A percentile compares a stretch with the other conserved stretches of the same genome.
These are phyloP conservation scores for Lottia gigantea DNA, from an alignment of 2,888 invertebrate species.

Conservation along the genomic window DNA sequence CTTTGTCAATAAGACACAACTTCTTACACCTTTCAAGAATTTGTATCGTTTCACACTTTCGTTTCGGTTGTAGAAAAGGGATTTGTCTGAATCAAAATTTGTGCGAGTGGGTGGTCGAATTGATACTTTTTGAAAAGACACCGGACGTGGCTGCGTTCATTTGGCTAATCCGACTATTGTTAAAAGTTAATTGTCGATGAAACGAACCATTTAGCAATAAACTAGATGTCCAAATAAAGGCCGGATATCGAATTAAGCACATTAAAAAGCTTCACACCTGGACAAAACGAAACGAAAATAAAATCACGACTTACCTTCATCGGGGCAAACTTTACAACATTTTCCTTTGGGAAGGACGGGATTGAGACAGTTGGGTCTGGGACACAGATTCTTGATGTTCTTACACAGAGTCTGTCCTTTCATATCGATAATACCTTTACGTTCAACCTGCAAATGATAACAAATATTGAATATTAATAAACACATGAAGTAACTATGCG, in stretches of 20 bases:
- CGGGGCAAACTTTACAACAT: constrained; percentile 87
- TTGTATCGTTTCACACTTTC: constrained; percentile 9
- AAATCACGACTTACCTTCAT: constrained; percentile 30
- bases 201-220: constrained; percentile 1
- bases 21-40: background rate
- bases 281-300: constrained; percentile 16
- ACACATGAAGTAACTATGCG: too few relatives aligned
- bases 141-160: background rate
- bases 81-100: background rate
- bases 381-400: constrained; percentile 92
- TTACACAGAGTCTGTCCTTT: constrained; percentile 86
- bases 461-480: too few relatives aligned
- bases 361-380: constrained; percentile 86
- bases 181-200: constrained; percentile 1
- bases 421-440: constrained; percentile 37
- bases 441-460: constrained; percentile 36
- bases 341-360: constrained; percentile 85
- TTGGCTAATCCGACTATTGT: background rate
- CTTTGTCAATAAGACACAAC: constrained; percentile 1
- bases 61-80: constrained; percentile 1
- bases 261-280: too few relatives aligned
- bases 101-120: background rate
- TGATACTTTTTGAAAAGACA: background rate
- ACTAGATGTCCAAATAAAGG: background rate
- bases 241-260: too few relatives aligned